Base-by-base conservation (phyloP, 2,113 vertebrate species). In the Poeciliopsis prolifica region DNA sequence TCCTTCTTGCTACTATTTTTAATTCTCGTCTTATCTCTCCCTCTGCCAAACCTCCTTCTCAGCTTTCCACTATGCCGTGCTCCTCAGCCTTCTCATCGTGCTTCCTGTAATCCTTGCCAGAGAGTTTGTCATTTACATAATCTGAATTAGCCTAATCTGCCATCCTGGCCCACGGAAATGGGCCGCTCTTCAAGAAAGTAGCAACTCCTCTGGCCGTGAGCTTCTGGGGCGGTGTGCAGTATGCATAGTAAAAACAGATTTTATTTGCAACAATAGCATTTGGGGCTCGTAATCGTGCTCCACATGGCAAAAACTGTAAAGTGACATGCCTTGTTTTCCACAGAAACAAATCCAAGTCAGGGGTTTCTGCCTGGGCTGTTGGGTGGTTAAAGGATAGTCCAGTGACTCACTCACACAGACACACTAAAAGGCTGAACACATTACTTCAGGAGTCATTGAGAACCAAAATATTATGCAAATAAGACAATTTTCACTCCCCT, bases 131-230 rank as follows among this genome's bases (percentile, higher is more conserved):
- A 83, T 91, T 91, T 92, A 82, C 93, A 93, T 93, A 90, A 93
- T 92, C 91, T 86, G 81, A 91, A 93, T 92, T 92, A 87, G 78
- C 81, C 76, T 93, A 91, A 94, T 92, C 88, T 89, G 77, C 80
- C 19, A 31, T 88, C 85, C 85, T 74, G 80, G 78, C 66, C 10
- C 4, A 75, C 4, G 62, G 60, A 84, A 75, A 80, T 67, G 63
- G 73, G 69, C 83, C 61, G 5, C 78, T 77, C 67, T 81, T 61
- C 69, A 68, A 75, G 74, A 81, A 83, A 76, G 54, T 19, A 42
- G 70, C 60, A 14, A 26, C 60, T 73, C 42, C 12, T 26, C 22
- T 62, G 65, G 73, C 40, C 54, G 5, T 2, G 42, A 58, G 17
- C 35, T 73, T 71, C 61, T 29, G 2, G 40, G 31, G 29, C 58